A percentile compares a stretch with the other conserved stretches of the same genome.
These are phyloP conservation scores for Hyposoter didymator DNA, from an alignment of 2,888 invertebrate genomes.

Conservation along the genomic window DNA sequence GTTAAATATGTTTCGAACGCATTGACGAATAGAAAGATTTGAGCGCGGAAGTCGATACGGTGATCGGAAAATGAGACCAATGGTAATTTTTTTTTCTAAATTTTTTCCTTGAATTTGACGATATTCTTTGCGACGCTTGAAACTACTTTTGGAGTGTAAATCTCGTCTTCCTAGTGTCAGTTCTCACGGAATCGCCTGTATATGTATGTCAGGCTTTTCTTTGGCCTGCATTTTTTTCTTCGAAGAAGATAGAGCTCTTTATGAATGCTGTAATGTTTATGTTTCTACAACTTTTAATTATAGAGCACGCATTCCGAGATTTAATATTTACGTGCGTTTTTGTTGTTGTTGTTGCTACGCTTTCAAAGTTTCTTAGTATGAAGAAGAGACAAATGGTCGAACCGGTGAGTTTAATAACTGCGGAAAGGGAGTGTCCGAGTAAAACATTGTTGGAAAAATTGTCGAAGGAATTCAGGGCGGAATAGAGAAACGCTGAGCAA, in stretches of 20 bases:
- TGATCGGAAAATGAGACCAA: too few species aligned
- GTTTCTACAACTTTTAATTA: conserved; percentile 22
- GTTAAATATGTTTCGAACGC: too few species aligned
- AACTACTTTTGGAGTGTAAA: neutral
- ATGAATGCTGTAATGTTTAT: conserved; percentile 14
- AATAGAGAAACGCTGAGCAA: neutral
- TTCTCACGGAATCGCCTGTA: neutral
- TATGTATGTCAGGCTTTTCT: conserved; percentile 13
- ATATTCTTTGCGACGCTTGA: neutral
- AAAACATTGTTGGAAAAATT: conserved; percentile 11
- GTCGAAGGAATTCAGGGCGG: neutral
- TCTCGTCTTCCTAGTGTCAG: neutral
- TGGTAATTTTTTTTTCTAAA: too few species aligned
- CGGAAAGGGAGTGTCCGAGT: neutral
- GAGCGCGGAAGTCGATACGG: too few species aligned
- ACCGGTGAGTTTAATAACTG: neutral
- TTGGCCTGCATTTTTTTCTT: neutral
- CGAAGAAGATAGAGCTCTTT: neutral
- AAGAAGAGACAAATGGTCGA: conserved; percentile 10
- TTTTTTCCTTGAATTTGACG: neutral
- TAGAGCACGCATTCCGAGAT: conserved; percentile 15
- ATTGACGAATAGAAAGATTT: too few species aligned
- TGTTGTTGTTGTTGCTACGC: neutral
- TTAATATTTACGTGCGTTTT: neutral
- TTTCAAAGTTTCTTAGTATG: neutral